Conservation (phyloP, 2,113 vertebrate species). For the Callithrix jacchus region DNA sequence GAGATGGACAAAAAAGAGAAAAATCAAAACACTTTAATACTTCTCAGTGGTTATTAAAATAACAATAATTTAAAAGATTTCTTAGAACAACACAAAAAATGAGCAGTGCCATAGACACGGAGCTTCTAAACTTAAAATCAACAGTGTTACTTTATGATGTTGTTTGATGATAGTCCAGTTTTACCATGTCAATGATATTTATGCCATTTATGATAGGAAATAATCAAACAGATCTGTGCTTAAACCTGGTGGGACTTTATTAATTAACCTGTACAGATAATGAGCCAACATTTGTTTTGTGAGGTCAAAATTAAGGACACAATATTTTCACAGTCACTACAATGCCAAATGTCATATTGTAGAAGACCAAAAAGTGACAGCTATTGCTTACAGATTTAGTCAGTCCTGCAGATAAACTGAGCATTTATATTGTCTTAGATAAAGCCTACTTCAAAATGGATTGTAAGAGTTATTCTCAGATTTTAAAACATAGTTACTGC, state of each 20-base stretch:
- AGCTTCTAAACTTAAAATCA: constrained; percentile 22
- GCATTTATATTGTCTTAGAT: not conserved
- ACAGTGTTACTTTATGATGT: not conserved
- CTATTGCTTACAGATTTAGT: not conserved
- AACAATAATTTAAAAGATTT: not conserved
- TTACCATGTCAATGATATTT: not conserved
- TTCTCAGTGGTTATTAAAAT: not conserved
- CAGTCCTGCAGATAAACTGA: not conserved
- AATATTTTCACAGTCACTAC: not conserved
- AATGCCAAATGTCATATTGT: not conserved
- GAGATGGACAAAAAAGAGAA: not conserved
- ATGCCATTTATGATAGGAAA: not conserved
- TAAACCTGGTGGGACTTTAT: constrained; percentile 20
- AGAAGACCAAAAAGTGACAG: not conserved
- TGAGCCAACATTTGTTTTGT: not conserved
- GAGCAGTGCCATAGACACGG: not conserved
- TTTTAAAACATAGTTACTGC: constrained; percentile 38
- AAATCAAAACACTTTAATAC: not conserved
- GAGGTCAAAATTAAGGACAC: not conserved
- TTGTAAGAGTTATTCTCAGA: not conserved
- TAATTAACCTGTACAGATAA: constrained; percentile 25
- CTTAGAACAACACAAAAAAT: not conserved
- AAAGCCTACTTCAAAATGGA: constrained; percentile 11
- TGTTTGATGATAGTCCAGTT: not conserved
- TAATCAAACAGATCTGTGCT: not conserved